phyloP scores from a whole-genome alignment of 2,888 invertebrate genomes.

The Zhuqinia jingwanae region DNA sequence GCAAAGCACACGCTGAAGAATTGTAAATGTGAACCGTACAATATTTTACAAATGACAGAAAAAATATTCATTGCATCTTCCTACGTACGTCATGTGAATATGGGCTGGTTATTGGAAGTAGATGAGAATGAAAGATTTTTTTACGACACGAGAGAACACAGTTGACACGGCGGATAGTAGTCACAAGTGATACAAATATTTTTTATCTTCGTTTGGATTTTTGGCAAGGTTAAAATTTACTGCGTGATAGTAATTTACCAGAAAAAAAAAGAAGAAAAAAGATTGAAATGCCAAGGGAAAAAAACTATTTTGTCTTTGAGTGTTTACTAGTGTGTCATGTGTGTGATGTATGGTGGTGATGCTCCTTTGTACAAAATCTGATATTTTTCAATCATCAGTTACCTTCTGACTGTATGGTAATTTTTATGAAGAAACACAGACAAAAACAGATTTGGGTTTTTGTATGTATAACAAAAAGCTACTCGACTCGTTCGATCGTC shows the following conservation, averaged over 20 bases:
- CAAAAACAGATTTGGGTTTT: background rate
- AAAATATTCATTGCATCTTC: background rate
- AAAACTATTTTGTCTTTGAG: background rate
- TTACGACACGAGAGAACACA: background rate
- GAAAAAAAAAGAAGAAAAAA: background rate
- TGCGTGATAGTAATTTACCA: constrained; percentile 41
- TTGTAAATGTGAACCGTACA: no score
- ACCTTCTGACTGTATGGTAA: background rate
- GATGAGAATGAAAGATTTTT: background rate
- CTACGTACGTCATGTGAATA: constrained; percentile 18
- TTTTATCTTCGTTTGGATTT: constrained; percentile 9
- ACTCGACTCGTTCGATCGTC: constrained; percentile 1
- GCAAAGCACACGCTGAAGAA: background rate
- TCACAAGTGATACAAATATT: constrained; percentile 25
- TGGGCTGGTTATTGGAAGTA: no score
- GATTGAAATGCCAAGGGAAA: no score
- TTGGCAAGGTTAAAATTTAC: constrained; percentile 50
- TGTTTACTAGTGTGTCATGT: background rate
- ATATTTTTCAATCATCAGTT: constrained; percentile 6
- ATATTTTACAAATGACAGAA: no score
- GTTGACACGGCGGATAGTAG: background rate
- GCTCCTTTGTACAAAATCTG: background rate
- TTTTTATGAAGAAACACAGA: constrained; percentile 13
- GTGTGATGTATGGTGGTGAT: constrained; percentile 10
- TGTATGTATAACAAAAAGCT: no score